phyloP scores from a whole-genome alignment of 2,888 invertebrate species.

The Brachyptera risi region DNA sequence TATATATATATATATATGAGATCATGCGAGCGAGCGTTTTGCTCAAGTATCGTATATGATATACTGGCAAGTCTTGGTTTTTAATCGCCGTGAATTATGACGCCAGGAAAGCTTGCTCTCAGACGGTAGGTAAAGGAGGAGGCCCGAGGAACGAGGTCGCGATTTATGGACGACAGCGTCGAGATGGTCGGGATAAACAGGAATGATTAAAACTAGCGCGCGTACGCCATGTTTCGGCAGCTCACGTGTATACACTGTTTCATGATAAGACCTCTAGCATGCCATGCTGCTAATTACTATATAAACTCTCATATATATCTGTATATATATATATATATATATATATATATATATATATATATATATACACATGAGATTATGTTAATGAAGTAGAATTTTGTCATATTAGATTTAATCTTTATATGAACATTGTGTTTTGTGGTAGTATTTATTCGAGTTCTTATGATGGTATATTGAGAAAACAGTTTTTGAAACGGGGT shows the following conservation, averaged over 20 bases:
- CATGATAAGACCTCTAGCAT: background rate
- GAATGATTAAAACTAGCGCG: slow-evolving; percentile 18
- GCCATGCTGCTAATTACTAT: background rate
- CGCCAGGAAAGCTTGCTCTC: background rate
- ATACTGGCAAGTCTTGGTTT: background rate
- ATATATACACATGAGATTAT: too few relatives aligned
- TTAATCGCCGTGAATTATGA: slow-evolving; percentile 17
- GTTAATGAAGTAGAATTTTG: too few relatives aligned
- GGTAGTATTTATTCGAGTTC: too few relatives aligned
- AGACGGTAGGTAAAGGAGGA: background rate
- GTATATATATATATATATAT: too few relatives aligned
- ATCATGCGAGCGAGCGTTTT: slow-evolving; percentile 19
- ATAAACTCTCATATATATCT: background rate
- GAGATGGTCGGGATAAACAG: slow-evolving; percentile 21
- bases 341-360: too few relatives aligned
- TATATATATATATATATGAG: too few relatives aligned
- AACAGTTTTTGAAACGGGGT: too few relatives aligned
- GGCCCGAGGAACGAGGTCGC: background rate
- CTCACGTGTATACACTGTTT: slow-evolving; percentile 17
- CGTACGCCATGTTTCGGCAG: slow-evolving; percentile 20
- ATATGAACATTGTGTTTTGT: too few relatives aligned
- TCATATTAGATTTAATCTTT: too few relatives aligned
- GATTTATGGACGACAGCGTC: slow-evolving; percentile 21
- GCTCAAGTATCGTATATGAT: background rate
- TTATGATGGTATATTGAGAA: too few relatives aligned